Conservation (phyloP, 2,888 invertebrate species). For the Halocaridina rubra region DNA sequence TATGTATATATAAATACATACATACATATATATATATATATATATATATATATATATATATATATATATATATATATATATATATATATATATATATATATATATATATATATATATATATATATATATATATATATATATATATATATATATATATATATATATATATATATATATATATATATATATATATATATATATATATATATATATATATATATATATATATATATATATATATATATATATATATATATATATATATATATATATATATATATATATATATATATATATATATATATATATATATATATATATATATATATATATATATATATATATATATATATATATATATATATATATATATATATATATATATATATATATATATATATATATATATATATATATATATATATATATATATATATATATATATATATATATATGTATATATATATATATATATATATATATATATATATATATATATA, state of each 20-base stretch:
- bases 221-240: not conserved
- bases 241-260: not conserved
- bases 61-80: not conserved
- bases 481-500: constrained; percentile 28
- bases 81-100: not conserved
- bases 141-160: not conserved
- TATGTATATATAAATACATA: not conserved
- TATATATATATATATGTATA: not conserved
- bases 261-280: not conserved
- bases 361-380: not conserved
- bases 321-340: not conserved
- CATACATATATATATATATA: not conserved
- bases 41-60: not conserved
- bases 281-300: not conserved
- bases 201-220: not conserved
- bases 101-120: not conserved
- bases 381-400: not conserved
- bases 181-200: not conserved
- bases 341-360: not conserved
- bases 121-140: not conserved
- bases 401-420: not conserved
- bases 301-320: not conserved
- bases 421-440: not conserved
- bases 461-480: constrained; percentile 24
- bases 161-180: not conserved